Base-by-base conservation (phyloP, 2,113 vertebrate species). In the Eurystomus gularis region DNA sequence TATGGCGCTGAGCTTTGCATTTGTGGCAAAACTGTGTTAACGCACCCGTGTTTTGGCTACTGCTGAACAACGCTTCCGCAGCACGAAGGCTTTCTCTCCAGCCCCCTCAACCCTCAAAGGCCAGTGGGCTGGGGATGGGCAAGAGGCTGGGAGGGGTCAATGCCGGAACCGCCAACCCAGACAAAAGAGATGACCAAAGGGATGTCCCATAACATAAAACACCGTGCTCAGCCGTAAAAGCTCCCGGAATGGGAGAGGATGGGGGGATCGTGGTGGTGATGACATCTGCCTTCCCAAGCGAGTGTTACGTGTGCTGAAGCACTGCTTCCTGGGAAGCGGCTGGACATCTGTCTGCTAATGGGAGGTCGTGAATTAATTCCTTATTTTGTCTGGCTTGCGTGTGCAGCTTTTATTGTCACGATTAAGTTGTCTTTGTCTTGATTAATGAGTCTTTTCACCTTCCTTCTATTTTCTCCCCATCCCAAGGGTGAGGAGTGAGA, bases 241-340 rank as follows among this genome's bases (percentile, higher is more conserved):
- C 24, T 49, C 54, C 52, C 26, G 23, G 42, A 76, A 79, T 64
- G 15, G 3, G 24, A 80, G 26, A 51, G 19, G 33, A n/a, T 1
- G 0, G 21, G 19, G 14, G 4, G 9, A 9, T 64, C 17, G 16
- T 0, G 6, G 37, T 3, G 14, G 37, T 28, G 37, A 58, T 20
- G 28, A 21, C 39, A 54, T n/a, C 10, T 68, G 19, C 40, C 73
- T 71, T 71, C 10, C 40, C 28, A 79, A 71, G 44, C 11, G 75
- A 1, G 4, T 7, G 42, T 42, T 42, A 42, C 42, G 15, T 42
- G 15, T 42, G 42, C 15, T 42, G 42, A 42, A 42, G 82, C 16
- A 4, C 52, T 26, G 68, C 46, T 42, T 48, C 40, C n/a, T 4
- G 1, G 46, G 66, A 86, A 76, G 75, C 0, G 1, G 26, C 9